Conservation (phyloP, 92 coral and sea anemone species). For the Virgularia gustaviana region DNA sequence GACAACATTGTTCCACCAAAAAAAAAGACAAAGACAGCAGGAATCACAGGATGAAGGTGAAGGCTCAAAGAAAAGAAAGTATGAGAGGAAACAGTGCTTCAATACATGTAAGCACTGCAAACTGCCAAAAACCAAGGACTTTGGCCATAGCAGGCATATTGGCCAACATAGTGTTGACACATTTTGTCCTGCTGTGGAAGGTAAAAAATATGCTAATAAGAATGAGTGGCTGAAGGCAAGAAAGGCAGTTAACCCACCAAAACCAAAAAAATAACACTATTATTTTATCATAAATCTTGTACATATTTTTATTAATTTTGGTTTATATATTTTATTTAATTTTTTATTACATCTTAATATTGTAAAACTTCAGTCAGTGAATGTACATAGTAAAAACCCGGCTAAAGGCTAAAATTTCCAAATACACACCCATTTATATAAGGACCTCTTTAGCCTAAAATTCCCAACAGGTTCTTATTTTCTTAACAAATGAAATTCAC, state of each 20-base stretch:
- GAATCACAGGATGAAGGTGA: not conserved
- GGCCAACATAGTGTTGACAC: slow-evolving; percentile 20
- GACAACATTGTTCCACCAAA: slow-evolving; percentile 15
- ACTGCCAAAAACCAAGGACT: slow-evolving; percentile 32
- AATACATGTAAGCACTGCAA: slow-evolving; percentile 39
- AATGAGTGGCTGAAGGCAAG: slow-evolving; percentile 31
- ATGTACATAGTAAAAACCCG: no score
- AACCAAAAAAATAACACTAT: not conserved
- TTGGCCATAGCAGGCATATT: slow-evolving; percentile 31
- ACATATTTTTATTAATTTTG: no score
- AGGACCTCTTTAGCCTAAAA: no score
- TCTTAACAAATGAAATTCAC: no score
- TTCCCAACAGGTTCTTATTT: no score
- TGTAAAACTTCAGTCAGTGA: no score
- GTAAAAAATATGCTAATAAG: not conserved
- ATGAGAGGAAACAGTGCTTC: slow-evolving; percentile 18
- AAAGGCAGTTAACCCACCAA: slow-evolving; percentile 22
- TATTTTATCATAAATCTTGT: not conserved
- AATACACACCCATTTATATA: no score
- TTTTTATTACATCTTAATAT: no score
- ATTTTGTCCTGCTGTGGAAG: slow-evolving; percentile 40
- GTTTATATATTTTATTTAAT: no score
- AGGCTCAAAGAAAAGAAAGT: not conserved
- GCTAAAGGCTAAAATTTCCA: no score
- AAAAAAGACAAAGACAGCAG: not conserved